Conservation (phyloP, 1,140 invertebrate species). For the Archivesica marissinica region DNA sequence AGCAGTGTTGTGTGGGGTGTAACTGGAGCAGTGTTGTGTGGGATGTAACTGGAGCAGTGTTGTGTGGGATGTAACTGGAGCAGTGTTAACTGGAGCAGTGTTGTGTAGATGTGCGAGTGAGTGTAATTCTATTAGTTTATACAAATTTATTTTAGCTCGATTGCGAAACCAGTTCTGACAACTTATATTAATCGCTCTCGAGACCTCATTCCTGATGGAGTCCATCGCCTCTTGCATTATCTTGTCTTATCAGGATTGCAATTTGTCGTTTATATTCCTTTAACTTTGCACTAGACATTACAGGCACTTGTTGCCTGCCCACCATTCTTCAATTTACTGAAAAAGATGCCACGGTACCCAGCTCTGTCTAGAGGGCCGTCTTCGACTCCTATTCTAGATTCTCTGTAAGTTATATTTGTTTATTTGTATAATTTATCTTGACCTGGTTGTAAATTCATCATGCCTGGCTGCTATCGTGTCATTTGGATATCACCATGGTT, state of each 20-base stretch:
- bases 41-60: too few relatives aligned
- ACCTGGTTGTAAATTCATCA: not conserved
- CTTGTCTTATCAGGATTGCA: not conserved
- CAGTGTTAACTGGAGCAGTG: too few relatives aligned
- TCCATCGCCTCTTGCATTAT: not conserved
- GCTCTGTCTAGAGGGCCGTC: constrained; percentile 68
- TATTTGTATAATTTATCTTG: not conserved
- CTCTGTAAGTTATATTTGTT: constrained; percentile 89
- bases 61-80: too few relatives aligned
- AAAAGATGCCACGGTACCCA: constrained; percentile 84
- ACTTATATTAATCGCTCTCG: too few relatives aligned
- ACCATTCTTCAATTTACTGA: constrained; percentile 96
- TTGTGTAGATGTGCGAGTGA: too few relatives aligned
- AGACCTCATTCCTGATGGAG: not conserved
- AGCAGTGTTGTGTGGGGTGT: too few relatives aligned
- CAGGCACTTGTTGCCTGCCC: constrained; percentile 94
- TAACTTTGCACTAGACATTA: constrained; percentile 76
- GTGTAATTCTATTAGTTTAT: too few relatives aligned
- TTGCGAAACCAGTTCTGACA: too few relatives aligned
- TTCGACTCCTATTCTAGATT: constrained; percentile 95
- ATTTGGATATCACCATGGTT: too few relatives aligned
- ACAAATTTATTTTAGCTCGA: too few relatives aligned
- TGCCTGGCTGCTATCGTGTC: not conserved
- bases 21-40: too few relatives aligned
- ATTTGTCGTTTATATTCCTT: constrained; percentile 41